Base-by-base conservation (phyloP, 2,888 invertebrate genomes). In the Apamea crenata region DNA sequence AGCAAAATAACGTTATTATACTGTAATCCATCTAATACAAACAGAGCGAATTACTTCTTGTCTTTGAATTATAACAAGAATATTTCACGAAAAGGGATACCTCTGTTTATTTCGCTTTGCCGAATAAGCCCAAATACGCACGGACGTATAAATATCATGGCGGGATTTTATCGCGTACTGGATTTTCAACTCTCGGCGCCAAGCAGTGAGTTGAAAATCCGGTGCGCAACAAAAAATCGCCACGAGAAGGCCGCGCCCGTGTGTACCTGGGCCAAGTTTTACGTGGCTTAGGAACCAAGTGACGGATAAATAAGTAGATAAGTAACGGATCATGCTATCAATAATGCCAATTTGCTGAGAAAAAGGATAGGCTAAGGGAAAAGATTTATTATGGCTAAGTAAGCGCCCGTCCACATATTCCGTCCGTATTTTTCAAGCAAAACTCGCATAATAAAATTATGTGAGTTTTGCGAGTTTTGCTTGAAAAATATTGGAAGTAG, bases 291-390 rank as follows among this genome's bases (percentile, higher is more conserved):
- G 63, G 16, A 21, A 72, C 21, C 67, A 72, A 78, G 68, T 50
- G 79, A 78, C 10, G 21, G n/a, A 32, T 7, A 56, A 59, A 53
- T 71, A 78, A 72, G 36, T 29, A 47, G 53, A 71, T 77, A 61
- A 66, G 70, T 77, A 76, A 76, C 32, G 65, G 77, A 82, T 77
- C 18, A 82, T 71, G 44, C n/a, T 66, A 61, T 70, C 65, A 66
- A 76, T 70, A 82, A 44, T 66, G 25, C 25, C 56, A 81, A 67
- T 81, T 76, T 76, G n/a, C 50, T 82, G 59, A 76, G 32, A 47
- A 44, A 44, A 61, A n/a, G 68, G 29, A 50, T 50, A 50, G 29
- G n/a, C 16, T 12, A 32, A 25, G 16, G 36, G 7, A 69, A 75
- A 56, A 66, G 21, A 72, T 69, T 63, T 74, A 81, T 63, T 36